Conservation (phyloP, 2,797 vertebrate species). For the Rousettus madagascariensis region DNA sequence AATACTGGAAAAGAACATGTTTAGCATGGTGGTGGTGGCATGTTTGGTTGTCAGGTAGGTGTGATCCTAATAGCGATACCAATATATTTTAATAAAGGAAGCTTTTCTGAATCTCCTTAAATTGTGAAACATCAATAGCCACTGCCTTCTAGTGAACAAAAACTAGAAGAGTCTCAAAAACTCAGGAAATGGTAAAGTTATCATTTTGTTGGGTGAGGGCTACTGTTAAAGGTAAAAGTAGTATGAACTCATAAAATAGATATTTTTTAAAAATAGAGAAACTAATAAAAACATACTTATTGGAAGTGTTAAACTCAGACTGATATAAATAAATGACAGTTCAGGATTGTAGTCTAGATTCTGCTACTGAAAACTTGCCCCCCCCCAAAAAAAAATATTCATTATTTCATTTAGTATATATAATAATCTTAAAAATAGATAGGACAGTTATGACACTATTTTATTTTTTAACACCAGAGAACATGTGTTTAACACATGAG, state of each 20-base stretch:
- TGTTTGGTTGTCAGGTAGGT: not conserved
- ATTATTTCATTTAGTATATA: not conserved
- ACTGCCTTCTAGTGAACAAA: not conserved
- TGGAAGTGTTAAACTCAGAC: not conserved
- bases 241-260: not conserved
- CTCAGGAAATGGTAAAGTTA: not conserved
- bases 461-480: not conserved
- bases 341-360: not conserved
- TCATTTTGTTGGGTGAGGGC: not conserved
- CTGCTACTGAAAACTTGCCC: not conserved
- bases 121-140: not conserved
- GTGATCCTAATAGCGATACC: not conserved
- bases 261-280: not conserved
- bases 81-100: not conserved
- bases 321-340: not conserved
- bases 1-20: not conserved
- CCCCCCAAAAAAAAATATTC: not conserved
- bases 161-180: not conserved
- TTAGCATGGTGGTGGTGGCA: not conserved
- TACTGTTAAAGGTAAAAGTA: not conserved
- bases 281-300: not conserved
- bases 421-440: conserved; percentile 23
- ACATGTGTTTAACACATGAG: not conserved
- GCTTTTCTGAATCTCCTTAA: not conserved
- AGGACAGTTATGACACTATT: not conserved